Conservation (phyloP, 2,113 vertebrate genomes). For the Sterna hirundo region DNA sequence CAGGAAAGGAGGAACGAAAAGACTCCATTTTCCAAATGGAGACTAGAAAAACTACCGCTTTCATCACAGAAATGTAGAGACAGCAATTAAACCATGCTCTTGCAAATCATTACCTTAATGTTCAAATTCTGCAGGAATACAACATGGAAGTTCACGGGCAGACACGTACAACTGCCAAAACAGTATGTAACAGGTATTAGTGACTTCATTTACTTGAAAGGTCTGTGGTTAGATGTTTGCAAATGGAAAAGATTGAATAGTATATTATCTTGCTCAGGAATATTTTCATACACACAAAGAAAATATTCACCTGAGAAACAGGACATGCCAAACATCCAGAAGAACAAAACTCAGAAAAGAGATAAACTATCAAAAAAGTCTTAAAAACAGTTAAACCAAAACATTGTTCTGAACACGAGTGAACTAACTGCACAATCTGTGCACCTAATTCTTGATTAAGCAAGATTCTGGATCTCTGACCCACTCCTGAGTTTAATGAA, state of each 20-base stretch:
- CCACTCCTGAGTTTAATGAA: background rate
- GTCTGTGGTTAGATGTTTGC: background rate
- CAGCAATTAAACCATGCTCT: background rate
- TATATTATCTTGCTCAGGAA: background rate
- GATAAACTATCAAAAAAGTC: background rate
- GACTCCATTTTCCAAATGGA: background rate
- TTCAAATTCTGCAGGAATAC: background rate
- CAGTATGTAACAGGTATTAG: accelerated
- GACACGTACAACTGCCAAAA: background rate
- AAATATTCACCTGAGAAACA: background rate
- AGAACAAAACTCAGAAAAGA: background rate
- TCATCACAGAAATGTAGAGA: background rate
- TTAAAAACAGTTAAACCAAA: background rate
- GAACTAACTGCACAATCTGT: background rate
- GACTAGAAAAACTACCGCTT: background rate
- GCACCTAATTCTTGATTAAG: background rate
- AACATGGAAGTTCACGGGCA: background rate
- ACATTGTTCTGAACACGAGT: background rate
- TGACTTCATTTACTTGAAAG: background rate
- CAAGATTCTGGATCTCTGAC: background rate
- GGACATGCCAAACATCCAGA: background rate
- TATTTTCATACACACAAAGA: background rate
- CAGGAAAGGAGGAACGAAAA: background rate
- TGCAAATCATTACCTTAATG: background rate
- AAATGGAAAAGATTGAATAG: background rate